Conservation (phyloP, 2,888 invertebrate genomes). For the Agonopterix subpropinquella region DNA sequence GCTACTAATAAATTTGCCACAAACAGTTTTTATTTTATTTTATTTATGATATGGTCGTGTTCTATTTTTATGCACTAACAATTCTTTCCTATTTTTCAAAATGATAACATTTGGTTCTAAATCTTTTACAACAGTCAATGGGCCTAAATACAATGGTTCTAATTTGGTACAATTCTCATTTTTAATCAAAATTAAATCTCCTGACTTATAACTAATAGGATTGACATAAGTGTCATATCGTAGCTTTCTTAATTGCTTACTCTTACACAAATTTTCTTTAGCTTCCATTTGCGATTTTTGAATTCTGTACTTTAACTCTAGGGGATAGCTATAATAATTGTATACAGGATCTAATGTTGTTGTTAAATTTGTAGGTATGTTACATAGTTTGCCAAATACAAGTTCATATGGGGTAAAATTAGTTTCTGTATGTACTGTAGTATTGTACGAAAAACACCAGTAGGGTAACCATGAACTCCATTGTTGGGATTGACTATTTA, state of each 20-base stretch:
- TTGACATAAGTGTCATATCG: conserved; percentile 7
- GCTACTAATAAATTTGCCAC: no score
- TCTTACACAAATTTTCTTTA: conserved; percentile 6
- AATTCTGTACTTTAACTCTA: conserved; percentile 13
- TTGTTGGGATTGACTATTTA: conserved; percentile 5
- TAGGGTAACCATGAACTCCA: conserved; percentile 15
- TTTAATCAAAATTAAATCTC: conserved; percentile 9
- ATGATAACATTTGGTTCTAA: conserved; percentile 5
- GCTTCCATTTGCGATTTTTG: conserved; percentile 12
- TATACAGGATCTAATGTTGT: conserved; percentile 12
- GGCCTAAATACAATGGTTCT: conserved; percentile 8
- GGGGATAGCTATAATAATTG: conserved; percentile 10
- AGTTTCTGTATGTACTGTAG: no score
- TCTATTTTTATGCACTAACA: no score
- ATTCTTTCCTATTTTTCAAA: no score
- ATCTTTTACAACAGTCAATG: conserved; percentile 9
- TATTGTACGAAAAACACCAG: conserved; percentile 17
- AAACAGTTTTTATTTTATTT: no score
- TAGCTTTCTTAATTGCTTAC: conserved; percentile 8
- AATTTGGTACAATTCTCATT: conserved; percentile 3
- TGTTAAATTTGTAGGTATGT: conserved; percentile 9
- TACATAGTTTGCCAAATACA: conserved; percentile 14
- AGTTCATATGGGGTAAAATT: conserved; percentile 15
- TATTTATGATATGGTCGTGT: no score
- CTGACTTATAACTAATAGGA: conserved; percentile 4